Percentiles rank a stretch among this genome's conserved stretches.
phyloP scores from a whole-genome alignment of 1,140 invertebrate genomes.

The Neodiprion fabricii region DNA sequence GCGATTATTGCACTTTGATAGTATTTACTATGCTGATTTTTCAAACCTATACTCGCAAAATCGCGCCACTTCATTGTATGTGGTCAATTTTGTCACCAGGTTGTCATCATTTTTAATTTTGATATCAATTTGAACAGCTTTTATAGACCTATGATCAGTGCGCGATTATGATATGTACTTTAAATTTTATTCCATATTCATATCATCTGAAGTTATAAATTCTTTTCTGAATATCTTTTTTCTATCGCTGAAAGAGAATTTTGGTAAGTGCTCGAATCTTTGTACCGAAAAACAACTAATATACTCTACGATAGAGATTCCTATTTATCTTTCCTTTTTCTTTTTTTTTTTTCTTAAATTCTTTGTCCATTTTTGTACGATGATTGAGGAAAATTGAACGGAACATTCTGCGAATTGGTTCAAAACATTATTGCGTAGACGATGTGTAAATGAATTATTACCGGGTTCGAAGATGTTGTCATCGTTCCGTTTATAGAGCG shows the following conservation, averaged over 20 bases:
- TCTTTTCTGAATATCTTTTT: not conserved
- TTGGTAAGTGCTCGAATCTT: not conserved
- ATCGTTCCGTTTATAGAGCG: constrained; percentile 51
- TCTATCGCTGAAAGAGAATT: not conserved
- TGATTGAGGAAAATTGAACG: not conserved
- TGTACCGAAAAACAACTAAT: not conserved
- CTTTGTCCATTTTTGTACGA: not conserved
- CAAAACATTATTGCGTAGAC: not conserved
- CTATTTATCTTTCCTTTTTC: not conserved
- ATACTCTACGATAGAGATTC: not conserved
- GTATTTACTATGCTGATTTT: too few species aligned
- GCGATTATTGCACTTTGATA: too few species aligned
- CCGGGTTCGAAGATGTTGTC: constrained; percentile 54
- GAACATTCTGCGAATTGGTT: not conserved
- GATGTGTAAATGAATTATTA: constrained; percentile 23
- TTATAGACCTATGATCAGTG: not conserved
- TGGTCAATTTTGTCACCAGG: too few species aligned
- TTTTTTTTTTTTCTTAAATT: not conserved
- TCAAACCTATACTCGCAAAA: too few species aligned
- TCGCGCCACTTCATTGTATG: not conserved
- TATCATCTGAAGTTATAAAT: not conserved
- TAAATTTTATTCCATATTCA: not conserved
- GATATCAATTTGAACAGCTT: not conserved
- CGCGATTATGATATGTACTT: not conserved
- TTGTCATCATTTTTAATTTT: too few species aligned